Base-by-base conservation (phyloP, 1,140 invertebrate species). In the Listronotus bonariensis region DNA sequence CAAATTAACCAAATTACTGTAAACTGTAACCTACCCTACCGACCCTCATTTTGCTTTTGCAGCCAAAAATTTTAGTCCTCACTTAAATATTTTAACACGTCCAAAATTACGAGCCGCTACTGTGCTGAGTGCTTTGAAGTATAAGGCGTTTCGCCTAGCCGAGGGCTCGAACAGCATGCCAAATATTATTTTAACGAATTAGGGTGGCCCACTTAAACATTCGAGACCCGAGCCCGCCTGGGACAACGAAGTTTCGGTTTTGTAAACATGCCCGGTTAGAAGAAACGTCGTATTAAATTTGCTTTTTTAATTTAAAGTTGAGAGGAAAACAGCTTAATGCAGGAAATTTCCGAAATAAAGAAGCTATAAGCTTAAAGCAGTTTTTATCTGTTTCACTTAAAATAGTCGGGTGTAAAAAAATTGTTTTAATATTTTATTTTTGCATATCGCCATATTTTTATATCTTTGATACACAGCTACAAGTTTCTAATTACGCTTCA, bases 181-280 rank as follows among this genome's bases (percentile, higher is more conserved):
- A 68, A 68, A 68, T 63, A 68, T 68, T 68, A 52, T 68, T 68
- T 62, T 57, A 56, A 56, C 45, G 66, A 68, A 68, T 57, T 62
- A 68, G 53, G 66, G 46, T 31, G 38, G 59, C 52, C 61, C 61
- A 63, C 61, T 63, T 63, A 63, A 63, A 52, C 61, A 42, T 46
- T 55, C 41, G 43, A 52, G 53, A 49, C 14, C 45, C 31, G 17
- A 17, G 36, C 20, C 59, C 34, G 41, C 32, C 36, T 45, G 46
- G 34, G 31, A 45, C 52, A 63, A 63, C 51, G 52, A 63, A 63
- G 41, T 63, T 54, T 54, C 8, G 52, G 52, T 63, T 55, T 55
- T 56, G 53, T 63, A 55, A 55, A 63, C 51, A 62, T 49, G 36
- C 17, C 42, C 55, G 11, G 8, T 38, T 14, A 34, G 51, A 55